These are phyloP conservation scores for Pharmacophagus antenor DNA, from an alignment of 2,888 invertebrate genomes.

Conservation along the genomic window DNA sequence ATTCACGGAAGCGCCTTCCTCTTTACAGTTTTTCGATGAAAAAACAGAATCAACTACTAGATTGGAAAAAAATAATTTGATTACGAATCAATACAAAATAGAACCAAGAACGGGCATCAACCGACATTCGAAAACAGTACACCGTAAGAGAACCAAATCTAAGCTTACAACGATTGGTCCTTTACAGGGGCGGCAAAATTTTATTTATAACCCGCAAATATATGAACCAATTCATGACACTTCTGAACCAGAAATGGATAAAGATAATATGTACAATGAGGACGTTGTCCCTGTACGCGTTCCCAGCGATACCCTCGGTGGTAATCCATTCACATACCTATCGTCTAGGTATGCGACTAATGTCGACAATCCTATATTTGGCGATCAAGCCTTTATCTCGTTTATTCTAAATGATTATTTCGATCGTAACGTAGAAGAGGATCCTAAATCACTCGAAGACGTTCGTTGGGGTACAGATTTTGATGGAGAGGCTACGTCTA, in stretches of 20 bases:
- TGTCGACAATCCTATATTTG: slow-evolving; percentile 53
- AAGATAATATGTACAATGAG: slow-evolving; percentile 57
- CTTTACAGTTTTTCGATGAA: slow-evolving; percentile 28
- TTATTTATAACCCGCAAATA: slow-evolving; percentile 55
- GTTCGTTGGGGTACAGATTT: slow-evolving; percentile 56
- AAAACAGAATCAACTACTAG: slow-evolving; percentile 34
- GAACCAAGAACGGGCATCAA: slow-evolving; percentile 40
- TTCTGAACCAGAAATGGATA: slow-evolving; percentile 50
- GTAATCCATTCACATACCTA: slow-evolving; percentile 15
- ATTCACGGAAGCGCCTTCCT: slow-evolving; percentile 24
- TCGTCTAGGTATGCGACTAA: slow-evolving; percentile 11
- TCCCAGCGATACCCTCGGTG: slow-evolving; percentile 3
- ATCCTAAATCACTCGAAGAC: slow-evolving; percentile 56
- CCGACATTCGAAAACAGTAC: slow-evolving; percentile 42
- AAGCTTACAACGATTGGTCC: slow-evolving; percentile 22
- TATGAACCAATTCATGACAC: slow-evolving; percentile 50
- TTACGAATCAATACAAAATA: neutral
- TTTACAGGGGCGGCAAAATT: slow-evolving; percentile 59
- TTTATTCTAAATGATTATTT: slow-evolving; percentile 62
- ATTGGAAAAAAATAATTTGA: neutral
- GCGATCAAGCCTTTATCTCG: slow-evolving; percentile 61
- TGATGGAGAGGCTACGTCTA: slow-evolving; percentile 40
- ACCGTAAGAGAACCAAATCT: neutral
- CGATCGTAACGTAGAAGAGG: slow-evolving; percentile 54
- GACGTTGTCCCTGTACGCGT: slow-evolving; percentile 30